Conservation (phyloP, 2,797 vertebrate species). For the Galago senegalensis region DNA sequence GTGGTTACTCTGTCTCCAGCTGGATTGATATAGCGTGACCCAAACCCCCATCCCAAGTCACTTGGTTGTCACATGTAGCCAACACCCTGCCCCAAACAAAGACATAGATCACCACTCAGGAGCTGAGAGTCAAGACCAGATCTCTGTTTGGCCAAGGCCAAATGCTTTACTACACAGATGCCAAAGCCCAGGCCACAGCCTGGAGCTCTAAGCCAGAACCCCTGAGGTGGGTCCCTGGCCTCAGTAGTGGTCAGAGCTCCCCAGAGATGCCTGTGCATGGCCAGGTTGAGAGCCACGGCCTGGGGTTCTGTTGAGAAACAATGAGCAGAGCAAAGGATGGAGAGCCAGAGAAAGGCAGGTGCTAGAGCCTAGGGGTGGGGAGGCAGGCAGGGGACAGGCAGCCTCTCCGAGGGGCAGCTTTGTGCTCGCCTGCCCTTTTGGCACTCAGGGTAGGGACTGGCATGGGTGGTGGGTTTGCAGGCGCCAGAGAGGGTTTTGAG, state of each 20-base stretch:
- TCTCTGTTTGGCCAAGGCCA: not conserved
- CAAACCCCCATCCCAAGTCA: not conserved
- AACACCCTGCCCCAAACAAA: not conserved
- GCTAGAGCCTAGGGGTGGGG: too few relatives aligned
- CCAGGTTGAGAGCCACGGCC: not conserved
- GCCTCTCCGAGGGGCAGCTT: not conserved
- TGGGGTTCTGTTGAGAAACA: not conserved
- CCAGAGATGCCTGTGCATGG: not conserved
- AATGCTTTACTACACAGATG: rapidly evolving
- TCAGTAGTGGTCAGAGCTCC: not conserved
- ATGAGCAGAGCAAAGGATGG: not conserved
- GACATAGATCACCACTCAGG: not conserved
- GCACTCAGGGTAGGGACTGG: not conserved
- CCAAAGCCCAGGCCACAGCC: not conserved
- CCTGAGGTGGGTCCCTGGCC: not conserved
- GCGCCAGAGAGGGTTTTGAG: not conserved
- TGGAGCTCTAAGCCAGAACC: not conserved
- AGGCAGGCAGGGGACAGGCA: not conserved
- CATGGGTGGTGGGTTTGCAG: not conserved
- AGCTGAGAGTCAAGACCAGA: not conserved
- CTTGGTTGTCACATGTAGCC: not conserved
- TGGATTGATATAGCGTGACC: not conserved
- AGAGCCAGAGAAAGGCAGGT: rapidly evolving
- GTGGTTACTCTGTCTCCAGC: not conserved
- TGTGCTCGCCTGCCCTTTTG: too few relatives aligned